phyloP scores from a whole-genome alignment of 2,113 vertebrate species.

The Cebus imitator region DNA sequence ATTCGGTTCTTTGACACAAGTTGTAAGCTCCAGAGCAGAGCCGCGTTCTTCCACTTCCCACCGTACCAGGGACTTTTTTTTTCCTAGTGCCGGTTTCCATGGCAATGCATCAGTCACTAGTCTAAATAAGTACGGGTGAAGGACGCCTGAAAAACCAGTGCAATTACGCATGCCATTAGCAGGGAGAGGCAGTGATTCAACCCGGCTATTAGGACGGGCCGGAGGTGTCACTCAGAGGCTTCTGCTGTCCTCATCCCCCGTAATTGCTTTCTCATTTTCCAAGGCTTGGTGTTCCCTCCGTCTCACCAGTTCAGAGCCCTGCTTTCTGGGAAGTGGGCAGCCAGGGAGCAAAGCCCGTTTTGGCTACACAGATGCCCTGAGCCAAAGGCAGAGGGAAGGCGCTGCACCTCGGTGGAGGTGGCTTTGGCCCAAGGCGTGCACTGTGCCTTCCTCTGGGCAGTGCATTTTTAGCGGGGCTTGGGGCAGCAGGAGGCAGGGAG shows the following conservation, averaged over 20 bases:
- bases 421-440: rapidly evolving
- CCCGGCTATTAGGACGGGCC: conserved; percentile 79
- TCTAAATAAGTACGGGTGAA: conserved; percentile 91
- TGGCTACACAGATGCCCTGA: rapidly evolving
- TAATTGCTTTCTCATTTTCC: conserved; percentile 38
- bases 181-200: conserved; percentile 81
- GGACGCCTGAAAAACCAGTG: conserved; percentile 86
- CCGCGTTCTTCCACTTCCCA: conserved; percentile 83
- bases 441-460: rapidly evolving
- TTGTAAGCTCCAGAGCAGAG: conserved; percentile 82
- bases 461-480: neutral
- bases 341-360: neutral
- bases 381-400: rapidly evolving
- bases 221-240: conserved; percentile 75
- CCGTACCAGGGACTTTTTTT: conserved; percentile 84
- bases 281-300: neutral
- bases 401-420: rapidly evolving
- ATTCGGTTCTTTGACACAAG: conserved; percentile 76
- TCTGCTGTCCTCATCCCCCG: conserved; percentile 57
- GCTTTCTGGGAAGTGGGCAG: neutral
- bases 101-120: conserved; percentile 95
- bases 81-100: conserved; percentile 91
- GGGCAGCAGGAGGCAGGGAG: rapidly evolving
- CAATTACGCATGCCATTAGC: conserved; percentile 88
- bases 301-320: neutral